These are phyloP conservation scores for Phyllostomus discolor DNA, from an alignment of 2,113 vertebrate species.

Conservation along the genomic window DNA sequence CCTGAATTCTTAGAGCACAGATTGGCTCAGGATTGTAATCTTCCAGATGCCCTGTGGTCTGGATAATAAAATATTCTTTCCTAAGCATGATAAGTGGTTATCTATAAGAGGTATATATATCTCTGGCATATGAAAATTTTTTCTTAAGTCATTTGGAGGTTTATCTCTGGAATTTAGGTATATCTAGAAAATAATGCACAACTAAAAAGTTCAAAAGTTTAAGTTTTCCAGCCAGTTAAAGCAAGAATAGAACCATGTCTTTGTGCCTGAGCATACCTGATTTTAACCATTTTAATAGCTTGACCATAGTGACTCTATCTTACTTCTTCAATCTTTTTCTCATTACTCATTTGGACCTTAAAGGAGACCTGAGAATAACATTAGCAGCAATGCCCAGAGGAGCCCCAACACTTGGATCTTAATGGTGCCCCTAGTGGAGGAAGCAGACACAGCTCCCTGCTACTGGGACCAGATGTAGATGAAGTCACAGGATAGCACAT, in stretches of 20 bases:
- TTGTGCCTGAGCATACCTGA: neutral
- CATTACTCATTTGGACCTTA: neutral
- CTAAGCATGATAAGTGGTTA: neutral
- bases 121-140: neutral
- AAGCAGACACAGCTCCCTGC: neutral
- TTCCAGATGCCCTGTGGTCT: neutral
- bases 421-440: fast-evolving
- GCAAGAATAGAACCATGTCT: neutral
- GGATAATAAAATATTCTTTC: neutral
- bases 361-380: neutral
- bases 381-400: neutral
- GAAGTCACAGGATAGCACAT: fast-evolving
- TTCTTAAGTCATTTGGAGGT: neutral
- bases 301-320: neutral
- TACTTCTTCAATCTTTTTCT: neutral
- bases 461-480: too few species aligned
- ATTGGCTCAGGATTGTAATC: neutral
- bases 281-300: neutral
- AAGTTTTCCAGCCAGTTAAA: neutral
- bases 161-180: neutral
- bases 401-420: neutral
- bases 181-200: neutral
- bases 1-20: neutral
- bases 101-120: neutral
- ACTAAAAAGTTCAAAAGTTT: neutral